Percentiles rank a stretch among this genome's conserved stretches.
These are phyloP conservation scores for Pycnonotus jocosus DNA, from an alignment of 2,113 vertebrate genomes.

Conservation along the genomic window DNA sequence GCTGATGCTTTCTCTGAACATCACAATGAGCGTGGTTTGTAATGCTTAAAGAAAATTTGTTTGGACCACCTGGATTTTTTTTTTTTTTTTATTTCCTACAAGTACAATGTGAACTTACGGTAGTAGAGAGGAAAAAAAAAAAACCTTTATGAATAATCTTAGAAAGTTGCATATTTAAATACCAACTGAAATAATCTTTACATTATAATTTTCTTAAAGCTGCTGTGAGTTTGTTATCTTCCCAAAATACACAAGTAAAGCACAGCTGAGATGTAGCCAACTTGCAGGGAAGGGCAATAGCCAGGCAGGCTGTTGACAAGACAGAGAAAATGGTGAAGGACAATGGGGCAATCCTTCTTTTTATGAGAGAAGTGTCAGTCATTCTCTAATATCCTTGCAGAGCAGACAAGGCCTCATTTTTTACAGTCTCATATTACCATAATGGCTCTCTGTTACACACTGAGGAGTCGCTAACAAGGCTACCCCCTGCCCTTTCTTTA, in stretches of 20 bases:
- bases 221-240: not conserved
- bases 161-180: not conserved
- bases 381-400: conserved; percentile 7
- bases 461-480: not conserved
- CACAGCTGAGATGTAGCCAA: not conserved
- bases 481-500: conserved; percentile 24
- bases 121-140: not conserved
- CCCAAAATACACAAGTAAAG: not conserved
- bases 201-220: not conserved
- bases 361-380: not conserved
- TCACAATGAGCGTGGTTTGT: not conserved
- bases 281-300: not conserved
- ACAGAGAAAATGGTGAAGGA: conserved; percentile 24
- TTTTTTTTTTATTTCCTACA: not conserved
- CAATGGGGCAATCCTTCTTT: conserved; percentile 11
- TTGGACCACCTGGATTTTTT: not conserved
- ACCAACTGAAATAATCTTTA: not conserved
- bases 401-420: conserved; percentile 36
- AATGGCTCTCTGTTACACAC: conserved; percentile 7
- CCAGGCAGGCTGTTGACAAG: not conserved
- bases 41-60: not conserved
- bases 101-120: accelerated
- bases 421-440: conserved; percentile 1
- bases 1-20: not conserved
- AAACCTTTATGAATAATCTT: not conserved